A percentile compares a stretch with the other conserved stretches of the same genome.
Conservation (phyloP, 2,888 invertebrate species). For the Polydesmus complanatus region DNA sequence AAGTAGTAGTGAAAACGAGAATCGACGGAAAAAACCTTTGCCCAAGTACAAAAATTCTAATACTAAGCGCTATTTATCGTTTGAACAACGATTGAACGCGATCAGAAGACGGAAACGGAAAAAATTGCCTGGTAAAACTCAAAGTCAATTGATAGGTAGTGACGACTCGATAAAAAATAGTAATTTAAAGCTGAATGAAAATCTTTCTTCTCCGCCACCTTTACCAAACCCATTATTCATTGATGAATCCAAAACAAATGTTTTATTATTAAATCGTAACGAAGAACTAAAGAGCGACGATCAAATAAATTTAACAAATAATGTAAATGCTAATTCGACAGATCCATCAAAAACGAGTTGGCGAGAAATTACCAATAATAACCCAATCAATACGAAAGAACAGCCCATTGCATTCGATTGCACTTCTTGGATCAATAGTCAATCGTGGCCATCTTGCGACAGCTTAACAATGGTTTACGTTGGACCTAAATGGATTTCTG, state of each 20-base stretch:
- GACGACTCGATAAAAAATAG: not conserved
- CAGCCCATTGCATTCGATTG: not conserved
- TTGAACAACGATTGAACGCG: not conserved
- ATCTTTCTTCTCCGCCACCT: not conserved
- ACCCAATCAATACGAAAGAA: not conserved
- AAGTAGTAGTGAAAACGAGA: too few species aligned
- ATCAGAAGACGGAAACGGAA: not conserved
- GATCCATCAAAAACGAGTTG: not conserved
- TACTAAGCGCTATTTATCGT: too few species aligned
- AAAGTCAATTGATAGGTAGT: too few species aligned
- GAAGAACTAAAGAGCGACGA: not conserved
- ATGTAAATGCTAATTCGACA: not conserved
- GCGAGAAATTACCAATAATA: not conserved
- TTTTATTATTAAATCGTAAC: not conserved
- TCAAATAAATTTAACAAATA: too few species aligned
- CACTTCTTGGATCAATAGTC: not conserved
- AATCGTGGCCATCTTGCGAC: slow-evolving; percentile 15
- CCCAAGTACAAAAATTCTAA: too few species aligned
- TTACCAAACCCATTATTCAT: not conserved
- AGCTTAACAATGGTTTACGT: slow-evolving; percentile 14
- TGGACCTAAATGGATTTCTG: slow-evolving; percentile 11
- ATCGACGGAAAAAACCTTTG: too few species aligned
- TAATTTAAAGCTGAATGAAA: not conserved
- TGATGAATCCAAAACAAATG: not conserved
- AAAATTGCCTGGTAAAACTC: not conserved